A percentile compares a stretch with the other conserved stretches of the same genome.
phyloP scores from a whole-genome alignment of 1,140 invertebrate species.

The Choristoneura fumiferana region DNA sequence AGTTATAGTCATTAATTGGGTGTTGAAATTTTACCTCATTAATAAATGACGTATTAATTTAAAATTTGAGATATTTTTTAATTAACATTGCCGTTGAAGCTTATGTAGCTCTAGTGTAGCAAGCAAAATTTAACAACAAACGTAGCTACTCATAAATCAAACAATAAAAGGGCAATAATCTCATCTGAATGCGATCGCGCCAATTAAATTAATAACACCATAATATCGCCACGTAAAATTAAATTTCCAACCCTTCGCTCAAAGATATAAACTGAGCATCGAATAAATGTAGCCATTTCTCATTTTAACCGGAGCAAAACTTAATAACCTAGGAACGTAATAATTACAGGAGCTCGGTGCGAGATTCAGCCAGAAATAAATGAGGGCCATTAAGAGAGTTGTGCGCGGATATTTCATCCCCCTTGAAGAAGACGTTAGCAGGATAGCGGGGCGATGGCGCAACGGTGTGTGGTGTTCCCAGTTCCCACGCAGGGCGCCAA shows the following conservation, averaged over 20 bases:
- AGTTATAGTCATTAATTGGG: no score
- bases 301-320: constrained; percentile 75
- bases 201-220: constrained; percentile 68
- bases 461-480: constrained; percentile 48
- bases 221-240: constrained; percentile 64
- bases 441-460: constrained; percentile 32
- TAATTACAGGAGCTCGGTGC: constrained; percentile 70
- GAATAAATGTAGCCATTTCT: constrained; percentile 73
- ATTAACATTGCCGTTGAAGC: no score
- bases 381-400: constrained; percentile 72
- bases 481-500: constrained; percentile 63
- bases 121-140: no score
- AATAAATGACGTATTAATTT: no score
- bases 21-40: no score
- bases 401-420: constrained; percentile 76
- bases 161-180: constrained; percentile 9
- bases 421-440: constrained; percentile 72
- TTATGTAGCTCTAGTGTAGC: no score
- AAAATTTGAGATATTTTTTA: no score
- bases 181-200: constrained; percentile 14
- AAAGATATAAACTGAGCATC: constrained; percentile 67
- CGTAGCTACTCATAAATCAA: not conserved
- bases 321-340: constrained; percentile 76
- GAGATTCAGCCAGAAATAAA: constrained; percentile 74
- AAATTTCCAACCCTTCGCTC: constrained; percentile 62